Base-by-base conservation (phyloP, 2,113 vertebrate species). In the Microcebus ravelobensis region DNA sequence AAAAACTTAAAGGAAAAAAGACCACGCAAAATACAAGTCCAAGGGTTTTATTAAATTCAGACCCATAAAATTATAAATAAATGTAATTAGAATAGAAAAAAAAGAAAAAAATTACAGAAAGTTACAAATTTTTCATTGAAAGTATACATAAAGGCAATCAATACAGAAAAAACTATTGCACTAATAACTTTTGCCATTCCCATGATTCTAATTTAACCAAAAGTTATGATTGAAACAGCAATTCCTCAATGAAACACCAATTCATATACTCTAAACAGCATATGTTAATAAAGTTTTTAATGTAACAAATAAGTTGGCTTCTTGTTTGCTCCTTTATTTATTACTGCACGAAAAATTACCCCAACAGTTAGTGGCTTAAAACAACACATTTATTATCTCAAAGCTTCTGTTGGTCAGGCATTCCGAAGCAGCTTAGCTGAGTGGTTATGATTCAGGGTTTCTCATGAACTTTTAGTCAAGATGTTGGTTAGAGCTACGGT, bases 1-100 rank as follows among this genome's bases (percentile, higher is more conserved):
- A 11, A 52, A n/a, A 95, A 93, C 87, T 45, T 65, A 65, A 96
- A 93, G 48, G 68, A 11, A 61, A 77, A 91, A 91, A 81, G n/a
- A 10, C 6, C 10, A 42, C 18, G 79, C 3, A 71, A 95, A 85
- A 83, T 36, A 67, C 27, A 91, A 76, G 39, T 59, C 65, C 42
- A 79, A 85, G 70, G 81, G 20, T 91, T 92, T 82, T 52, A 57
- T 85, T 77, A 86, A 48, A 71, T 81, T 82, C 42, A 79, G 70
- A 57, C 23, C 23, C 8, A 20, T 57, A 25, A 90, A 80, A 45
- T 70, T 74, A 21, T 14, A 91, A 57, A 21, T 14, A 91, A 57
- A 50, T 27, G 36, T 50, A 94, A 91, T 82, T 74, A 84, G 39
- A 79, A 73, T 31, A 39, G 70, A 82, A 50, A 95, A 82, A 82